Percentiles rank a stretch among this genome's conserved stretches.
These are phyloP conservation scores for Oscheius sp. DNA, from an alignment of 2,888 invertebrate genomes.

Conservation along the genomic window DNA sequence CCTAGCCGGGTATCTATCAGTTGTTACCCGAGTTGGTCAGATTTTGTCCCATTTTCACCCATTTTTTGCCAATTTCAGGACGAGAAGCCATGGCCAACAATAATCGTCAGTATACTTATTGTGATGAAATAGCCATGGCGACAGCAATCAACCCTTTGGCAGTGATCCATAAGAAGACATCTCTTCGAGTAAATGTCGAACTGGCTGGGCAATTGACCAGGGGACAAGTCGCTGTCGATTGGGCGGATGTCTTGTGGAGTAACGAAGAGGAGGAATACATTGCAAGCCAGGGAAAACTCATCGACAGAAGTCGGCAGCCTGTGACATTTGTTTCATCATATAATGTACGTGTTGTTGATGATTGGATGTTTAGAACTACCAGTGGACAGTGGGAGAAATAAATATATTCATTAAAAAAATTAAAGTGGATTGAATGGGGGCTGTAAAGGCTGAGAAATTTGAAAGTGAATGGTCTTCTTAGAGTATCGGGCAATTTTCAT, in stretches of 20 bases:
- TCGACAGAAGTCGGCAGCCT: constrained; percentile 19
- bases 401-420: background rate
- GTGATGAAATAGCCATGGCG: constrained; percentile 74
- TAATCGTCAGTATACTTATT: constrained; percentile 56
- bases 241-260: constrained; percentile 55
- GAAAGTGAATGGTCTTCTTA: no score
- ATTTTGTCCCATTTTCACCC: background rate
- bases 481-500: no score
- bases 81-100: constrained; percentile 39
- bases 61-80: constrained; percentile 28
- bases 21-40: constrained; percentile 45
- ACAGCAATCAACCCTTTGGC: constrained; percentile 67
- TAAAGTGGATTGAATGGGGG: no score
- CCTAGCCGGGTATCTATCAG: constrained; percentile 44
- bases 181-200: constrained; percentile 65
- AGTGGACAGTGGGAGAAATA: constrained; percentile 32
- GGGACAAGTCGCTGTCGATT: constrained; percentile 68
- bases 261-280: constrained; percentile 45
- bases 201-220: constrained; percentile 60
- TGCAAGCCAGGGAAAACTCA: constrained; percentile 24
- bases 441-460: no score
- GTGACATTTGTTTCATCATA: constrained; percentile 62
- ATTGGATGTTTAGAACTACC: constrained; percentile 60
- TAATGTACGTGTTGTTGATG: constrained; percentile 58
- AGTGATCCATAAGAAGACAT: constrained; percentile 45